These are phyloP conservation scores for Drosophila formosana DNA, from an alignment of 2,888 invertebrate species.

Conservation along the genomic window DNA sequence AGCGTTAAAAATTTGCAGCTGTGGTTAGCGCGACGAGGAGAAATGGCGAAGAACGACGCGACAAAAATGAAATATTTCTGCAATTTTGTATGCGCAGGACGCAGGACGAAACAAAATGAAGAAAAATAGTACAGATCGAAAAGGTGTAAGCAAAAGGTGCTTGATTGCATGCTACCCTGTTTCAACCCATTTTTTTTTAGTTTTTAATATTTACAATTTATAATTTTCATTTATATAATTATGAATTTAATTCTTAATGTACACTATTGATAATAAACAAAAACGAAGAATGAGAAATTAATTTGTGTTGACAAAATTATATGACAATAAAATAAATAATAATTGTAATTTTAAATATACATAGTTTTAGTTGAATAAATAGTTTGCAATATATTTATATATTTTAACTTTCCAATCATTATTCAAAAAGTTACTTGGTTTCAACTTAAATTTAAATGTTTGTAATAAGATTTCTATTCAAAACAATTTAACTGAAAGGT, in stretches of 20 bases:
- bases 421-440: too few species aligned
- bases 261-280: too few species aligned
- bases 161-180: conserved; percentile 25
- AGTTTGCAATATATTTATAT: background rate
- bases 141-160: background rate
- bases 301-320: too few species aligned
- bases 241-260: too few species aligned
- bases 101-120: conserved; percentile 12
- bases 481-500: too few species aligned
- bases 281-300: too few species aligned
- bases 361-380: background rate
- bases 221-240: too few species aligned
- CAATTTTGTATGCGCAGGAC: conserved; percentile 42
- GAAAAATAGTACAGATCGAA: conserved; percentile 24
- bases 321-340: background rate
- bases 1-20: conserved; percentile 66
- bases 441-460: too few species aligned
- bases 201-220: too few species aligned
- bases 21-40: conserved; percentile 32
- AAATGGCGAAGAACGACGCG: conserved; percentile 21
- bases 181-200: too few species aligned
- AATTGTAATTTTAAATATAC: background rate
- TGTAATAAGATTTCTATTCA: too few species aligned
- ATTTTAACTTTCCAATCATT: too few species aligned
- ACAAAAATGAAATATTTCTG: conserved; percentile 61